Conservation (phyloP, 30 jellyfish, hydroid and myxozoan genomes). For the Chrysaora quinquecirrha region DNA sequence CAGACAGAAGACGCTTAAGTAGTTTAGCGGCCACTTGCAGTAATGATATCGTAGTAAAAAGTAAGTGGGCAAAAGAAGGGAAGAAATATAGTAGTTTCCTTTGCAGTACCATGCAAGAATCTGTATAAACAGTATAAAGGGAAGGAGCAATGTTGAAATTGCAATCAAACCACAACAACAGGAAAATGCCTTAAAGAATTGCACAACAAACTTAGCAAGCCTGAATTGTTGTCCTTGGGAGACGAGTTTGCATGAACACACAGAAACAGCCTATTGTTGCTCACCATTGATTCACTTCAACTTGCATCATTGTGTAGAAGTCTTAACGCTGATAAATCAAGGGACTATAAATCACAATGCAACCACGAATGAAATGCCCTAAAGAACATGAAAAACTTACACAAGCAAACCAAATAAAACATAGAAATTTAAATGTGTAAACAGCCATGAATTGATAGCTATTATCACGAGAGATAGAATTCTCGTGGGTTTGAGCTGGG, state of each 20-base stretch:
- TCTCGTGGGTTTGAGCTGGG: slow-evolving; percentile 3
- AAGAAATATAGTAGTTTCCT: background rate
- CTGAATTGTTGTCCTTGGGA: background rate
- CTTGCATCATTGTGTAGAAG: slow-evolving; percentile 7
- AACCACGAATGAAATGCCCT: slow-evolving; percentile 17
- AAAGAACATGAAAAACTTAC: slow-evolving; percentile 8
- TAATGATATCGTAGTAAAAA: background rate
- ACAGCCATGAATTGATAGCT: slow-evolving; percentile 2
- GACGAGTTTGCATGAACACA: slow-evolving; percentile 25
- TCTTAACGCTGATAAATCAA: slow-evolving; percentile 7
- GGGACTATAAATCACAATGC: slow-evolving; percentile 4
- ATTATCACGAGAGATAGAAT: background rate
- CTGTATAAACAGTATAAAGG: background rate
- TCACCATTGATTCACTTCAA: slow-evolving; percentile 30
- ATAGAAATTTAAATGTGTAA: background rate
- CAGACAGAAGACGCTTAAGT: background rate
- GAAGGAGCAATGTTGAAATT: background rate
- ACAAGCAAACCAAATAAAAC: background rate
- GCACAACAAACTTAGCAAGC: background rate
- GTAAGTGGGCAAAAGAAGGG: slow-evolving; percentile 3
- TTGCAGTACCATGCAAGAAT: background rate
- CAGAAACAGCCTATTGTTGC: slow-evolving; percentile 47
- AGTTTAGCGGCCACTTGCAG: slow-evolving; percentile 4
- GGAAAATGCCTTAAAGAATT: background rate
- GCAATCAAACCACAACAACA: background rate